Percentiles rank a stretch among this genome's conserved stretches.
Evolutionary conservation across 2,113 vertebrate genomes (phyloP).

Genomic region (Chaenogobius annularis): DNA sequence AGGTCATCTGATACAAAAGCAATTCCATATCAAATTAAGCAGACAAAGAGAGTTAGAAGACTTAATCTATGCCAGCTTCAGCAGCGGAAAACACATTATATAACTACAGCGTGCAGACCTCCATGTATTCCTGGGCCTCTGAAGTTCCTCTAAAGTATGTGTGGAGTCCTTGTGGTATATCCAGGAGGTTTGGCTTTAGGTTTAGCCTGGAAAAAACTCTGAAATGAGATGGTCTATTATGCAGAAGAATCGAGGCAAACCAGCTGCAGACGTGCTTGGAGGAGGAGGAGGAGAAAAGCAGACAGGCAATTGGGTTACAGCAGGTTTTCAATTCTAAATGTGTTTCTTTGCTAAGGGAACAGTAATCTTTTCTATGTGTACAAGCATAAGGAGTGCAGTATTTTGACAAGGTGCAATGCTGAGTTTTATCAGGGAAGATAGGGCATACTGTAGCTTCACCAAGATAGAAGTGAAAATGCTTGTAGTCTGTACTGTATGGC

Average conservation of each 20-base stretch:
- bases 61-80: slow-evolving; percentile 62
- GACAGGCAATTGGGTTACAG: slow-evolving; percentile 28
- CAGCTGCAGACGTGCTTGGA: slow-evolving; percentile 5
- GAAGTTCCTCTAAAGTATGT: slow-evolving; percentile 41
- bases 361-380: slow-evolving; percentile 6
- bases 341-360: slow-evolving; percentile 11
- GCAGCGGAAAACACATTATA: slow-evolving; percentile 60
- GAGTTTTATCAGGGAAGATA: too few species aligned
- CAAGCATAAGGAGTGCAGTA: background rate
- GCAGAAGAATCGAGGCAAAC: slow-evolving; percentile 16
- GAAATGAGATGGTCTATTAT: slow-evolving; percentile 33
- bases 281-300: background rate
- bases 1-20: slow-evolving; percentile 64
- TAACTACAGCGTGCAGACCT: slow-evolving; percentile 58
- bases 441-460: too few species aligned
- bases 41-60: slow-evolving; percentile 33
- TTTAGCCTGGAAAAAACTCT: slow-evolving; percentile 46
- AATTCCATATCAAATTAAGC: slow-evolving; percentile 34
- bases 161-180: slow-evolving; percentile 39
- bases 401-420: background rate
- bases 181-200: slow-evolving; percentile 19
- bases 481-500: background rate
- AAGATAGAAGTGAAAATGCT: background rate
- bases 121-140: slow-evolving; percentile 52
- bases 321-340: slow-evolving; percentile 9